A percentile compares a stretch with the other conserved stretches of the same genome.
phyloP scores from a whole-genome alignment of 2,797 vertebrate genomes.

The Mastacembelus armatus region DNA sequence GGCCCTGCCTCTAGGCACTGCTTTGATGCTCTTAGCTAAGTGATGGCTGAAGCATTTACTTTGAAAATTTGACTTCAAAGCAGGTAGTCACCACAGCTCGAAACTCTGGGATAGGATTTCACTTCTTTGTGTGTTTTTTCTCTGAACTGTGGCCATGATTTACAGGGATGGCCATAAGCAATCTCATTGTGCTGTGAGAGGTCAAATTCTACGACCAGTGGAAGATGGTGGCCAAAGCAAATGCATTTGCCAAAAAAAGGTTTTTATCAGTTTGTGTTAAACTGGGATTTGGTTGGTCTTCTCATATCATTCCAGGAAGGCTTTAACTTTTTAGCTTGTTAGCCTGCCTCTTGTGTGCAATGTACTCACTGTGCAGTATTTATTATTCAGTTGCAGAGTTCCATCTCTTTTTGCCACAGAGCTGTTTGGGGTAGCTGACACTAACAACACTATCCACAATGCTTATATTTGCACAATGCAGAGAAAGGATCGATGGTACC shows the following conservation, averaged over 20 bases:
- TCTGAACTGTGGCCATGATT: constrained; percentile 52
- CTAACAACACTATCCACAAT: not conserved
- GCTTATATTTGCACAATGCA: not conserved
- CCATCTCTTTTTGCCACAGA: constrained; percentile 10
- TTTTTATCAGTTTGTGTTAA: constrained; percentile 45
- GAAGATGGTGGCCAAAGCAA: constrained; percentile 45
- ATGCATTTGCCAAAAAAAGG: constrained; percentile 37
- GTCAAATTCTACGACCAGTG: constrained; percentile 43
- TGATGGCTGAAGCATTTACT: constrained; percentile 62
- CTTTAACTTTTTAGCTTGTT: constrained; percentile 35
- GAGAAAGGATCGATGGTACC: not conserved
- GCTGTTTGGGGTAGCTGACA: constrained; percentile 8
- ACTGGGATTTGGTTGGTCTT: constrained; percentile 35
- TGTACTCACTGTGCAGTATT: constrained; percentile 7
- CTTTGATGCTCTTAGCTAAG: constrained; percentile 70
- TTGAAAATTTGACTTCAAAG: constrained; percentile 74
- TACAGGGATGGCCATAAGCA: constrained; percentile 34
- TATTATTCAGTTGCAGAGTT: constrained; percentile 5
- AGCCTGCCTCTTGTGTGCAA: constrained; percentile 13
- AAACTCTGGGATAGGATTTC: constrained; percentile 58
- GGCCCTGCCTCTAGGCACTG: constrained; percentile 50
- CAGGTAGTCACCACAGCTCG: constrained; percentile 44
- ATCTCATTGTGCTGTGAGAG: constrained; percentile 23
- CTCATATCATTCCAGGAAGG: constrained; percentile 32
- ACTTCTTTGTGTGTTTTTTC: constrained; percentile 42